Base-by-base conservation (phyloP, 2,888 invertebrate species). In the Zelleria hepariella region DNA sequence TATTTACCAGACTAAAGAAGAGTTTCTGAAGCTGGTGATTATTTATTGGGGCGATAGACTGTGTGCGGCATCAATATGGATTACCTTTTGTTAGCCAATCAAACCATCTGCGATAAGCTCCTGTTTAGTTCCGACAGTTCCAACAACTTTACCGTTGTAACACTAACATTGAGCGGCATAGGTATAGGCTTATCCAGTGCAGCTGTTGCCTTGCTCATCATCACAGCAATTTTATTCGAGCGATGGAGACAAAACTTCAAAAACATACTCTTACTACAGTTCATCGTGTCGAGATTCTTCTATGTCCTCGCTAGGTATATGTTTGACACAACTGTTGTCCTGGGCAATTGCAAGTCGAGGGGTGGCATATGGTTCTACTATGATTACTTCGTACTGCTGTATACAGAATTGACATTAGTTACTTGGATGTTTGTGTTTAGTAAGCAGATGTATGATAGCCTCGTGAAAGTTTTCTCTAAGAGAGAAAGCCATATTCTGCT, bases 391-490 rank as follows among this genome's bases (percentile, higher is more conserved):
- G 55, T 68, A 0, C 65, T 78, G 58, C 64, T 75, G 0, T 84
- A 80, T 62, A 74, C 82, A 0, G 87, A 87, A 63, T 67, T 77
- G 54, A 68, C 68, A 0, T 68, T 86, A 1, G 71, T 84, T 0
- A 63, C 66, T 2, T 87, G 87, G 86, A 87, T 84, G 84, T 81
- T 75, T 57, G 64, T 80, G 2, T 87, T 84, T 57, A 86, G 72
- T 42, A 78, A 74, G 51, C 77, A 80, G 24, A 84, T 87, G 75
- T 78, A 85, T 58, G 67, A 74, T 2, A 74, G 72, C 61, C 70
- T 86, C 55, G 86, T 83, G 7, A 80, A 74, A 66, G 77, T 86
- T 18, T 80, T 85, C 57, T 66, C 65, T 57, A 64, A 66, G 4
- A 52, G 27, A 0, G 63, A 70, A 1, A 65, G 66, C 1, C 60